Percentiles rank a stretch among this genome's conserved stretches.
Conservation (phyloP, 1,140 invertebrate species). For the Trachelipus rathkii region DNA sequence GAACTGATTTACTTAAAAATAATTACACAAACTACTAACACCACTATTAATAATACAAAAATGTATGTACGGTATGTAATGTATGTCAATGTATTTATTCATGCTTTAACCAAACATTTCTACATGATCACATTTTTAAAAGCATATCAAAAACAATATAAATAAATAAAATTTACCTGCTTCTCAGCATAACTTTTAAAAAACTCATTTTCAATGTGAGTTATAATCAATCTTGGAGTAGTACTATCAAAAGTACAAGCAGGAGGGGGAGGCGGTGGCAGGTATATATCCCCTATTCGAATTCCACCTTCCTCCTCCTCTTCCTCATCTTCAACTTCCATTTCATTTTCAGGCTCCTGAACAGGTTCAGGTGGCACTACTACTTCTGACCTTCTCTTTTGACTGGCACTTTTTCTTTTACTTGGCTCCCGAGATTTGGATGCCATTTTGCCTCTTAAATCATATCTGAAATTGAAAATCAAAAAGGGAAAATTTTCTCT, state of each 20-base stretch:
- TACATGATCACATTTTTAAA: too few relatives aligned
- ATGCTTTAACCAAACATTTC: too few relatives aligned
- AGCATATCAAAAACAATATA: too few relatives aligned
- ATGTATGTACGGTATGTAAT: too few relatives aligned
- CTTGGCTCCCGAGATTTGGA: background rate
- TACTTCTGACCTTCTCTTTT: too few relatives aligned
- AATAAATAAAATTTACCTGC: slow-evolving; percentile 51
- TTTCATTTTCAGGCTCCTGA: slow-evolving; percentile 23
- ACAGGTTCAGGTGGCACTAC: slow-evolving; percentile 10
- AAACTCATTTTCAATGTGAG: slow-evolving; percentile 85
- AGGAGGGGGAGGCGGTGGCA: slow-evolving; percentile 74
- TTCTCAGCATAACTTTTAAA: slow-evolving; percentile 96
- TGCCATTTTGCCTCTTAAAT: too few relatives aligned
- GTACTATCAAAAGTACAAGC: slow-evolving; percentile 62
- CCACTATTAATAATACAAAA: too few relatives aligned
- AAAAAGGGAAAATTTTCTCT: too few relatives aligned
- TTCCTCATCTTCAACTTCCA: slow-evolving; percentile 29
- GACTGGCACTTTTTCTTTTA: slow-evolving; percentile 17
- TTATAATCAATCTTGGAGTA: slow-evolving; percentile 83
- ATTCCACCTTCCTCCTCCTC: slow-evolving; percentile 49
- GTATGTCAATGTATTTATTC: too few relatives aligned
- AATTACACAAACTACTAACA: too few relatives aligned
- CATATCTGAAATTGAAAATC: too few relatives aligned
- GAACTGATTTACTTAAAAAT: too few relatives aligned
- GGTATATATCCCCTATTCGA: slow-evolving; percentile 73